Base-by-base conservation (phyloP, 2,797 vertebrate species). In the Netta rufina region DNA sequence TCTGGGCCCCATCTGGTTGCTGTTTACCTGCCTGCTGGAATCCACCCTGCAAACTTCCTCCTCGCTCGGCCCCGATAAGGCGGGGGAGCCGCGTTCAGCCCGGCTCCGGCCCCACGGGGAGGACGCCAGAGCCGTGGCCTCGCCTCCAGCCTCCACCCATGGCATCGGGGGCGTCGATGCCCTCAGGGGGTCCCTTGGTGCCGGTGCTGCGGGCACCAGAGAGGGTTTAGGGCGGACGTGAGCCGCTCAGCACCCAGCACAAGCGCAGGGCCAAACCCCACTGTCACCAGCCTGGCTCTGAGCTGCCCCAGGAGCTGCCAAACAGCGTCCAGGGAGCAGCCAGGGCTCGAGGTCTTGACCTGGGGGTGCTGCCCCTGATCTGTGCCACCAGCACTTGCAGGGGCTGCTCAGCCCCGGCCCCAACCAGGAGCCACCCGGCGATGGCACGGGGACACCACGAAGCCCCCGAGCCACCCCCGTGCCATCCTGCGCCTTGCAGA, bases 41-140 rank as follows among this genome's bases (percentile, higher is more conserved):
- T 95, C 78, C 84, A 92, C 94, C 92, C 84, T 82, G 93, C 93
- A 95, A 95, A 95, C 93, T 95, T 96, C 95, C 95, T 92, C 76
- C 89, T 89, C 4, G 3, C 28, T 8, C 0, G 0, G 77, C 18
- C 15, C 84, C 33, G 84, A 78, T 74, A 84, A 39, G 70, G 58
- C 1, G 8, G 25, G 66, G 91, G 76, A 88, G 49, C 54, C 1
- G 0, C 0, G 2, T 33, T 62, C 1, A 0, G 56, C 62, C 49
- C 2, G 0, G 6, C 16, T 5, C 24, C 0, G 1, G 62, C 64
- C 56, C 62, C 1, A 0, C 16, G 5, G 21, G 58, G 47, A 53
- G 49, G n/a, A 61, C 25, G 8, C 43, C 11, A 3, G 19, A 38
- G 28, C 6, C 7, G 25, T 1, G 0, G 20, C 21, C 24, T 30